These are phyloP conservation scores for Irena cyanogastra DNA, from an alignment of 2,113 vertebrate genomes.

Conservation along the genomic window DNA sequence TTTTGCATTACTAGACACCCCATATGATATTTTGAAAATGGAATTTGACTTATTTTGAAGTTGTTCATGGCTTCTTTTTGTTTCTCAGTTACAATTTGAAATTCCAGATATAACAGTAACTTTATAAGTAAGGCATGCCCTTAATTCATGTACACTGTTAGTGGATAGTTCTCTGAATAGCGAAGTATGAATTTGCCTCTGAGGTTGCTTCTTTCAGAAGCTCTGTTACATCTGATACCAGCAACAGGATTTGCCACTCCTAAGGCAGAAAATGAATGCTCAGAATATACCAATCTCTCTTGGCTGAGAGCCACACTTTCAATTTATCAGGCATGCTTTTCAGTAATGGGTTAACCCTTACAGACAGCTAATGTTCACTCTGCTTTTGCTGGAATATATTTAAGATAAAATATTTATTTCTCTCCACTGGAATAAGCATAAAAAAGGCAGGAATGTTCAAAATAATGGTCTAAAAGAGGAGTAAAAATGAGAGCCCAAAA, in stretches of 20 bases:
- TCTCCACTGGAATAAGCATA: not conserved
- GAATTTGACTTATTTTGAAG: not conserved
- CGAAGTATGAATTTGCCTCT: slow-evolving; percentile 2
- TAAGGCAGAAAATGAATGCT: slow-evolving; percentile 19
- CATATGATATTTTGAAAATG: not conserved
- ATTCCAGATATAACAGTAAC: not conserved
- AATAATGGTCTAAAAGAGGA: not conserved
- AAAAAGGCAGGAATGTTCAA: slow-evolving; percentile 30
- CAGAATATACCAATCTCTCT: not conserved
- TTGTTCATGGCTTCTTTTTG: not conserved
- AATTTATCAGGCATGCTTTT: slow-evolving; percentile 57
- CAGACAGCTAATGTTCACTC: slow-evolving; percentile 30
- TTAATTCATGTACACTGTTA: not conserved
- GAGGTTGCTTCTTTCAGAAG: slow-evolving; percentile 12
- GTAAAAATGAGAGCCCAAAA: not conserved
- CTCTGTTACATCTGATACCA: slow-evolving; percentile 17
- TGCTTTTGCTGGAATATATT: not conserved
- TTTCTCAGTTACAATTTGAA: not conserved
- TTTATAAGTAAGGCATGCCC: not conserved
- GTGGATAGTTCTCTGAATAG: not conserved
- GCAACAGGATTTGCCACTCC: not conserved
- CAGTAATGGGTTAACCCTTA: slow-evolving; percentile 55
- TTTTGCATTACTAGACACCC: not conserved
- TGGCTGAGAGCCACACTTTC: slow-evolving; percentile 43
- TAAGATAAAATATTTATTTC: slow-evolving; percentile 61